These are phyloP conservation scores for Pampusana beccarii DNA, from an alignment of 2,113 vertebrate genomes.

Conservation along the genomic window DNA sequence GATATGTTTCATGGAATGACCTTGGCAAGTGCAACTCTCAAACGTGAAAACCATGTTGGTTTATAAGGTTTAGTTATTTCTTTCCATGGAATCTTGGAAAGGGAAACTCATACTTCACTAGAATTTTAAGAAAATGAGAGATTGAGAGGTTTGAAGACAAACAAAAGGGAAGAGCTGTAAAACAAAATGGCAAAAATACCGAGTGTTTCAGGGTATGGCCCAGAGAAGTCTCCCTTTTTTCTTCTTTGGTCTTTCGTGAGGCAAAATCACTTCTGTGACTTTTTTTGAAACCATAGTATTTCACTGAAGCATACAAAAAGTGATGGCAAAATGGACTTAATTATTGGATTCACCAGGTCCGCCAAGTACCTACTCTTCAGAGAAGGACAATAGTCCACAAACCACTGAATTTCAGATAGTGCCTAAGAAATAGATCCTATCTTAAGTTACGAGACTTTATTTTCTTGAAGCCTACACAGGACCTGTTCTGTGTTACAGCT, in stretches of 20 bases:
- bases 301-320: background rate
- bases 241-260: background rate
- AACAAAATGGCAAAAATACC: fast-evolving
- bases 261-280: background rate
- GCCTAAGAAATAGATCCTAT: background rate
- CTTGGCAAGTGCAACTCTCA: background rate
- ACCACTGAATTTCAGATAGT: background rate
- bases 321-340: background rate
- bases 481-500: background rate
- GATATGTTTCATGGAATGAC: background rate
- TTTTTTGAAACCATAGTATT: background rate
- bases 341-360: background rate
- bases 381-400: background rate
- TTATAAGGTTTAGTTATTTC: background rate
- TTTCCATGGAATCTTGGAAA: background rate
- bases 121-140: background rate
- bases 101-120: background rate
- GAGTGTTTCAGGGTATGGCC: fast-evolving
- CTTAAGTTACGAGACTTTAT: background rate
- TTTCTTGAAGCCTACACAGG: background rate
- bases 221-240: background rate
- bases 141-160: background rate
- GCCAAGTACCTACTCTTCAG: background rate
- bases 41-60: fast-evolving
- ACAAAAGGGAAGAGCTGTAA: background rate